A percentile compares a stretch with the other conserved stretches of the same genome.
Evolutionary conservation across 2,797 vertebrate genomes (phyloP).

Genomic region (Masticophis lateralis): DNA sequence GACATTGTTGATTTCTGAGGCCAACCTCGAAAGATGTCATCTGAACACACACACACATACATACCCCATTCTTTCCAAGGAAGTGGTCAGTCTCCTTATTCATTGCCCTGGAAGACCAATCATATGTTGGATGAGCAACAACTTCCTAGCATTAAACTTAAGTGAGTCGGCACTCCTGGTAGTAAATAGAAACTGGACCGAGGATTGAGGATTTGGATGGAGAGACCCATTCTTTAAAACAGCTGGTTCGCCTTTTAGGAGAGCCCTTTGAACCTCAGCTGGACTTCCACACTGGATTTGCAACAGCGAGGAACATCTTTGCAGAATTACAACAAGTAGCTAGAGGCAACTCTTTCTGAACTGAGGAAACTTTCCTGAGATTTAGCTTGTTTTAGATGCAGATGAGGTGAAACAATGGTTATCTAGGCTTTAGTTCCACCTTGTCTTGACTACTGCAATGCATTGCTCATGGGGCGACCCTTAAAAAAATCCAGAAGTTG

Average conservation of each 20-base stretch:
- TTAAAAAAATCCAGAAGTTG: no score
- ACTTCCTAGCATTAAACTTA: not conserved
- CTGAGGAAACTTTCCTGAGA: not conserved
- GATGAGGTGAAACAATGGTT: no score
- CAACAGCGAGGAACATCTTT: not conserved
- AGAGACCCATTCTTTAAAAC: no score
- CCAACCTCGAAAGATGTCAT: not conserved
- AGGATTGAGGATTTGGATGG: no score
- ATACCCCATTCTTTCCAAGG: not conserved
- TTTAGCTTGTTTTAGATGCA: not conserved
- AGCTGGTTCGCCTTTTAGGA: no score
- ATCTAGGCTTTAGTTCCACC: no score
- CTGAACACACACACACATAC: not conserved
- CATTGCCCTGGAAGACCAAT: not conserved
- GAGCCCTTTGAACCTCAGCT: no score
- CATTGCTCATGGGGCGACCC: no score
- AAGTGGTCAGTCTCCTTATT: not conserved
- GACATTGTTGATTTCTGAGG: not conserved
- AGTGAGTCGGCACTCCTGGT: not conserved
- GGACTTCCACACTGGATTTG: not conserved
- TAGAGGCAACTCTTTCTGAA: not conserved
- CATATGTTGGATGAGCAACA: not conserved
- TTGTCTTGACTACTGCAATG: no score
- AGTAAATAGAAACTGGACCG: not conserved
- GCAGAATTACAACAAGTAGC: not conserved